Conservation (phyloP, 2,797 vertebrate species). For the Chelmon rostratus region DNA sequence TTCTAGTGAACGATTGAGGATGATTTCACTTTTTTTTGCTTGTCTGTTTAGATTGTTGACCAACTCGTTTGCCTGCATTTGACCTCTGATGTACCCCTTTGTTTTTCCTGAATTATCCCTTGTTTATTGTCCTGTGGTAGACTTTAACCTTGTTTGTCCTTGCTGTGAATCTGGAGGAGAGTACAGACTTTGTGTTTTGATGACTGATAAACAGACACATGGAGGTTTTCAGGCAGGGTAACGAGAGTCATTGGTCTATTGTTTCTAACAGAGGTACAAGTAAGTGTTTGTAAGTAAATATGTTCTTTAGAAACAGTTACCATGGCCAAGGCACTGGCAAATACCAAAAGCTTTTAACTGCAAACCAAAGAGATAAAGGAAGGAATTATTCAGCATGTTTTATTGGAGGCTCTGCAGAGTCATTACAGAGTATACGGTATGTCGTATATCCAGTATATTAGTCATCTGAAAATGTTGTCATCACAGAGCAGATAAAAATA, state of each 20-base stretch:
- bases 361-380: constrained; percentile 39
- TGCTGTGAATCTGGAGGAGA: constrained; percentile 16
- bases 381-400: constrained; percentile 16
- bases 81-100: constrained; percentile 28
- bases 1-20: constrained; percentile 6
- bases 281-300: too few relatives aligned
- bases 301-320: constrained; percentile 7
- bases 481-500: not conserved
- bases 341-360: constrained; percentile 12
- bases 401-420: constrained; percentile 1
- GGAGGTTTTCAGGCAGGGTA: not conserved
- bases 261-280: not conserved
- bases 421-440: not conserved
- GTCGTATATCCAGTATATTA: not conserved
- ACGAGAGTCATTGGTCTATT: not conserved
- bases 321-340: not conserved
- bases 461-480: constrained; percentile 13
- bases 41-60: constrained; percentile 51
- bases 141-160: not conserved
- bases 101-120: constrained; percentile 48
- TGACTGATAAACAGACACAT: not conserved
- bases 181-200: constrained; percentile 17
- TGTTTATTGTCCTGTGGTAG: constrained; percentile 41
- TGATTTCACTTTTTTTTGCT: constrained; percentile 49
- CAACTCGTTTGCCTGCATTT: constrained; percentile 59